These are phyloP conservation scores for Aplysina aerophoba DNA, from an alignment of 37 sponge, comb jelly and placozoan species.

Conservation along the genomic window DNA sequence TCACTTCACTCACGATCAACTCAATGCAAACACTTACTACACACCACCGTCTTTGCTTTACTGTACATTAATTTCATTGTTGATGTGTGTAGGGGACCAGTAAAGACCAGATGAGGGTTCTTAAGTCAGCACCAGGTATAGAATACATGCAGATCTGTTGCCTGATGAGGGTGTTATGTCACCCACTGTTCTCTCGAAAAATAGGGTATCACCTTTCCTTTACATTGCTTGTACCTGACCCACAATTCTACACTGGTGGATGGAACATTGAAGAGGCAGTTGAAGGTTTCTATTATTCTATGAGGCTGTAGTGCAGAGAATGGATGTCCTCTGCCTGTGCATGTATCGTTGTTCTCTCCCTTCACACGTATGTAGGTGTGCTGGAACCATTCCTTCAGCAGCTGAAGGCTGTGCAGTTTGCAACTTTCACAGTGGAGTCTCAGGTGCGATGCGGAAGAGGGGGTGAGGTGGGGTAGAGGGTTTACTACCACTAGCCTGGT, in stretches of 20 bases:
- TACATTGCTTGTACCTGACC: slow-evolving; percentile 77
- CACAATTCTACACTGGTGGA: slow-evolving; percentile 15
- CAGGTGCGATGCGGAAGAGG: slow-evolving; percentile 51
- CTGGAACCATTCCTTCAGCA: slow-evolving; percentile 67
- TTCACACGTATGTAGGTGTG: slow-evolving; percentile 41
- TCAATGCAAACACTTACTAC: too few relatives aligned
- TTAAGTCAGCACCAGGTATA: neutral
- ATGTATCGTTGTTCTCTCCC: neutral
- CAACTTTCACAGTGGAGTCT: slow-evolving; percentile 75
- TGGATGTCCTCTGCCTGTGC: too few relatives aligned
- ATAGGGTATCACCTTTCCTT: slow-evolving; percentile 79
- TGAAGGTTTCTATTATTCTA: slow-evolving; percentile 27
- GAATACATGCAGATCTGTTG: neutral
- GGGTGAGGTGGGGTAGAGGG: too few relatives aligned
- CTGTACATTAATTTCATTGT: neutral
- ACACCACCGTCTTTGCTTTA: too few relatives aligned
- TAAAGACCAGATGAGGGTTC: neutral
- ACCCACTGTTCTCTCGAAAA: neutral
- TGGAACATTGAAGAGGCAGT: slow-evolving; percentile 82
- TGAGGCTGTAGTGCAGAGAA: too few relatives aligned
- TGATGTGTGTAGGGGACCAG: neutral
- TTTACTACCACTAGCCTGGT: neutral
- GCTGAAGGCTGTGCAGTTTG: slow-evolving; percentile 45
- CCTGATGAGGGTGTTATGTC: neutral
- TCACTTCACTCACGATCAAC: too few relatives aligned